A percentile compares a stretch with the other conserved stretches of the same genome.
These are phyloP conservation scores for Xyrauchen texanus DNA, from an alignment of 2,113 vertebrate genomes.

Conservation along the genomic window DNA sequence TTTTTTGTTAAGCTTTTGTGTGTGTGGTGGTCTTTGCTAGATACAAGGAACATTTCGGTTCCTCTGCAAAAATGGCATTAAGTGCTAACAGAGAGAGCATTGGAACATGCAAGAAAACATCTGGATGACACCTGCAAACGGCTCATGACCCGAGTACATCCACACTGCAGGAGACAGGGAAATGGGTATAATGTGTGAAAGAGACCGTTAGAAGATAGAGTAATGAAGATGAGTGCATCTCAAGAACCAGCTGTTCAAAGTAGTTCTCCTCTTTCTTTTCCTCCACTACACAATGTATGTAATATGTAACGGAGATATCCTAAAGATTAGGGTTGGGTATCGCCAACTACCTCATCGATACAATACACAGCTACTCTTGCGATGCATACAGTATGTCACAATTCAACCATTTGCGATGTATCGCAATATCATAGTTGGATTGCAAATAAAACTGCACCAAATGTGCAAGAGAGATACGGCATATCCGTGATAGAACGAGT, in stretches of 20 bases:
- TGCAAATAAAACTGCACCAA: too few relatives aligned
- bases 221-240: slow-evolving; percentile 3
- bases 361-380: too few relatives aligned
- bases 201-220: slow-evolving; percentile 29
- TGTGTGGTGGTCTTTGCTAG: neutral
- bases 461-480: too few relatives aligned
- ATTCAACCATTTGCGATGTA: too few relatives aligned
- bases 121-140: slow-evolving; percentile 57
- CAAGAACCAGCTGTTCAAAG: neutral
- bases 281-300: neutral
- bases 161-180: slow-evolving; percentile 16
- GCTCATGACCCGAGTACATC: slow-evolving; percentile 42
- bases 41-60: slow-evolving; percentile 5
- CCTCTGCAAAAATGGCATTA: slow-evolving; percentile 29
- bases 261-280: neutral
- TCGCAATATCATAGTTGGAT: too few relatives aligned
- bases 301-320: neutral
- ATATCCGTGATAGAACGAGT: too few relatives aligned
- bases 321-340: neutral
- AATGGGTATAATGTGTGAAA: slow-evolving; percentile 27
- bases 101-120: slow-evolving; percentile 47
- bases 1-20: neutral
- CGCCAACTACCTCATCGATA: too few relatives aligned
- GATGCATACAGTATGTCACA: too few relatives aligned
- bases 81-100: slow-evolving; percentile 44